Base-by-base conservation (phyloP, 92 coral and sea anemone species). In the Metridium senile region DNA sequence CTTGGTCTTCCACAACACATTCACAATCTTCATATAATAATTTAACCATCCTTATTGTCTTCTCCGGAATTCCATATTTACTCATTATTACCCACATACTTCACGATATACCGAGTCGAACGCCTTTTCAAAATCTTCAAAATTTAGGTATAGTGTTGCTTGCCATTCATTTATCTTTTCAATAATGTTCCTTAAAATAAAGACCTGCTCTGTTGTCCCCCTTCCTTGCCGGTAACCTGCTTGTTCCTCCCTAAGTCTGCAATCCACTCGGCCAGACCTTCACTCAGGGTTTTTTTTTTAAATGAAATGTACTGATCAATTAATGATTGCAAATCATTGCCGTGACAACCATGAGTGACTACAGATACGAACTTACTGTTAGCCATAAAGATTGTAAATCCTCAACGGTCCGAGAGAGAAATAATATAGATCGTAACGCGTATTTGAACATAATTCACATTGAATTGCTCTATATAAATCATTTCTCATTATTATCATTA, bases 1-100 rank as follows among this genome's bases (percentile, higher is more conserved):
- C 82, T 67, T 77, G 74, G 46, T 59, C 79, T 47, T 70, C 39
- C 47, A 81, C 79, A 28, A 79, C 71, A 47, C 73, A 72, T 58
- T 62, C 66, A 52, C 46, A 72, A 51, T 35, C 71, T 29, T 72
- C 62, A 51, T 62, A 33, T 33, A 79, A 34, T 21, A 64, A 8
- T 34, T 25, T 39, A 20, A 80, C 78, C 39, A 71, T 43, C 17
- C 43, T 59, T 27, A 43, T 65, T n/a, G 59, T 45, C 78, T 80
- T 71, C 20, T 80, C 77, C 21, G 84, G 77, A 16, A 61, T 71
- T 43, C 75, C 75, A 52, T 77, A 59, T 68, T 53, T 33, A 33
- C 39, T 58, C 82, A 78, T 46, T 26, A 66, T 68, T 52, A 25
- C 62, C 63, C 63, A 80, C 56, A 21, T 23, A 56, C 70, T 78